Conservation (phyloP, 2,888 invertebrate species). For the Apomyelois bistriatella region DNA sequence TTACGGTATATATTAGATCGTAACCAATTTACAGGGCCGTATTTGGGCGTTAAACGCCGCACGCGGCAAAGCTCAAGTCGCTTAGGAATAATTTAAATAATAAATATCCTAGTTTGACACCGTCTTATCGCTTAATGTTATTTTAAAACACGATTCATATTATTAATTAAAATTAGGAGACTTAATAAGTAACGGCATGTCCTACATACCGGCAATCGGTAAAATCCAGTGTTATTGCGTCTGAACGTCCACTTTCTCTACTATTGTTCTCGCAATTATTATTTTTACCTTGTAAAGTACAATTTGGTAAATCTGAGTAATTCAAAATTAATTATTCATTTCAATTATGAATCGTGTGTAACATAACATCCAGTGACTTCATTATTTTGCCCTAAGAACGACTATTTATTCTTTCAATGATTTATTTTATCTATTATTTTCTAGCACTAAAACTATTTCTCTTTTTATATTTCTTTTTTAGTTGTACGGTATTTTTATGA, state of each 20-base stretch:
- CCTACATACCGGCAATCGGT: no score
- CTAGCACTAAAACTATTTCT: background rate
- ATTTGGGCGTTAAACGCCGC: slow-evolving; percentile 34
- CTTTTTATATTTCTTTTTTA: no score
- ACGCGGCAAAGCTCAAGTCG: slow-evolving; percentile 42
- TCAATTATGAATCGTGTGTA: slow-evolving; percentile 4
- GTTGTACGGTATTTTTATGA: background rate
- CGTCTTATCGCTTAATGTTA: slow-evolving; percentile 34
- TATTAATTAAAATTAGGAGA: background rate
- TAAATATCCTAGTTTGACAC: slow-evolving; percentile 61
- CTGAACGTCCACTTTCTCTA: no score
- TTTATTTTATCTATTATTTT: background rate
- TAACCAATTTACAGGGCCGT: slow-evolving; percentile 31
- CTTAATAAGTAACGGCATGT: no score
- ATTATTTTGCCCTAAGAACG: slow-evolving; percentile 6
- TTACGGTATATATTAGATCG: slow-evolving; percentile 31
- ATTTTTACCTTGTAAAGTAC: no score
- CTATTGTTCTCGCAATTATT: no score
- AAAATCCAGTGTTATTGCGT: no score
- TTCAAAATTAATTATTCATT: no score
- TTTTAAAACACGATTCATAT: slow-evolving; percentile 20
- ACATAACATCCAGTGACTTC: slow-evolving; percentile 12
- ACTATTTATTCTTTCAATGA: background rate
- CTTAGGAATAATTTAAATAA: slow-evolving; percentile 33
- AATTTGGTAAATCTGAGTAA: no score